These are phyloP conservation scores for Sminthopsis crassicaudata DNA, from an alignment of 2,113 vertebrate genomes.

Conservation along the genomic window DNA sequence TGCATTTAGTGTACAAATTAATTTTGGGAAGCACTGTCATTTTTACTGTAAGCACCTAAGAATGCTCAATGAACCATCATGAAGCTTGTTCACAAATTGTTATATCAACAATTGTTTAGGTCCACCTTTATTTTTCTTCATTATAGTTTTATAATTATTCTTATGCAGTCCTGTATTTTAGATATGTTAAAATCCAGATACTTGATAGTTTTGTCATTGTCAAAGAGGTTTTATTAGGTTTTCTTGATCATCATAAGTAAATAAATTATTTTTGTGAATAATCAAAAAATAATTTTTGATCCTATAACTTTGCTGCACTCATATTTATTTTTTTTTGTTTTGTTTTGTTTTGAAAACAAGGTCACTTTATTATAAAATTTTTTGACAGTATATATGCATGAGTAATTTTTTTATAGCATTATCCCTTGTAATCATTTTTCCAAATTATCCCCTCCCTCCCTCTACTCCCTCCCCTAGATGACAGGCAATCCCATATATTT, in stretches of 20 bases:
- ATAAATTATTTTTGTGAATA: neutral
- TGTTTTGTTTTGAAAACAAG: too few species aligned
- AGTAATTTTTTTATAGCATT: too few species aligned
- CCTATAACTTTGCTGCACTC: neutral
- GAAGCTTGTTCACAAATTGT: neutral
- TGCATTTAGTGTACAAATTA: neutral
- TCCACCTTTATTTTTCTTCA: neutral
- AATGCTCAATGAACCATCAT: neutral
- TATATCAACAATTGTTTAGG: neutral
- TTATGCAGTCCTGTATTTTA: neutral
- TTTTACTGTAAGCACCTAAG: neutral
- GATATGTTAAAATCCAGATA: neutral
- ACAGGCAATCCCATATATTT: too few species aligned
- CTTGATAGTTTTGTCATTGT: neutral
- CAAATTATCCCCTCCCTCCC: too few species aligned
- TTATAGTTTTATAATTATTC: neutral
- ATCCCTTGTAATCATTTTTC: too few species aligned
- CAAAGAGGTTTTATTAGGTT: neutral
- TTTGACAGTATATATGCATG: too few species aligned
- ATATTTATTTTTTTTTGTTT: too few species aligned
- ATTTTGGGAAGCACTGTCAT: neutral
- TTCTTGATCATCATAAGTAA: neutral
- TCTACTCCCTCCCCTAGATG: too few species aligned
- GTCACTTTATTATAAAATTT: too few species aligned
- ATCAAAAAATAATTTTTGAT: neutral